A percentile compares a stretch with the other conserved stretches of the same genome.
Evolutionary conservation across 2,797 vertebrate genomes (phyloP).

Genomic region (Microhierax caerulescens): DNA sequence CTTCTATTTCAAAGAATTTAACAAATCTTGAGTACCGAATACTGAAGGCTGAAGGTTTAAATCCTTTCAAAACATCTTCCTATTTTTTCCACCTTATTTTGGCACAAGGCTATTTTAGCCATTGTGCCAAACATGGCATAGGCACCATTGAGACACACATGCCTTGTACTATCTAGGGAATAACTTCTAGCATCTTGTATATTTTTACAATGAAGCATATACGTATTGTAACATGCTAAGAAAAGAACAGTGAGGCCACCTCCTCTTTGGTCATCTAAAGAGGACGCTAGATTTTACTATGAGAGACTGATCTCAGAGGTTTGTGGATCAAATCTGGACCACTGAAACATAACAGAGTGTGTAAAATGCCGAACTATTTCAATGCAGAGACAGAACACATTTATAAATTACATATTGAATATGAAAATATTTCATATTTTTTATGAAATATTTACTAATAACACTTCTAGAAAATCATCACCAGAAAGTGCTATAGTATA

Average conservation of each 20-base stretch:
- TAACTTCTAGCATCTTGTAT: background rate
- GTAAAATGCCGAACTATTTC: background rate
- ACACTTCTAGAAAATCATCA: background rate
- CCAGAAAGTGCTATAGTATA: background rate
- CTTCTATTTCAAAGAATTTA: background rate
- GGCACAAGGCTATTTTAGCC: background rate
- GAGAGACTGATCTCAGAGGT: background rate
- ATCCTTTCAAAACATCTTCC: background rate
- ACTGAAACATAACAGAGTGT: background rate
- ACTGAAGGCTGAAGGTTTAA: background rate
- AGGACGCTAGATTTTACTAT: background rate
- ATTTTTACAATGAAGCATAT: background rate
- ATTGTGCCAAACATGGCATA: rapidly evolving
- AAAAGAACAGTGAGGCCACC: background rate
- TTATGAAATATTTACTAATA: background rate
- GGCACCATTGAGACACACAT: background rate
- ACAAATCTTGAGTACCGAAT: background rate
- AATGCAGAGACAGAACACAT: background rate
- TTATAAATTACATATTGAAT: background rate
- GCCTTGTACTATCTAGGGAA: background rate
- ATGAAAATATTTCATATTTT: background rate
- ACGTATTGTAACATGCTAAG: background rate
- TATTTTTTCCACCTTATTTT: background rate
- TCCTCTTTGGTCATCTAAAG: background rate
- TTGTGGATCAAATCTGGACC: background rate